Percentiles rank a stretch among this genome's conserved stretches.
These are phyloP conservation scores for Lytechinus pictus DNA, from an alignment of 35 echinoderm and acorn worm genomes.

Conservation along the genomic window DNA sequence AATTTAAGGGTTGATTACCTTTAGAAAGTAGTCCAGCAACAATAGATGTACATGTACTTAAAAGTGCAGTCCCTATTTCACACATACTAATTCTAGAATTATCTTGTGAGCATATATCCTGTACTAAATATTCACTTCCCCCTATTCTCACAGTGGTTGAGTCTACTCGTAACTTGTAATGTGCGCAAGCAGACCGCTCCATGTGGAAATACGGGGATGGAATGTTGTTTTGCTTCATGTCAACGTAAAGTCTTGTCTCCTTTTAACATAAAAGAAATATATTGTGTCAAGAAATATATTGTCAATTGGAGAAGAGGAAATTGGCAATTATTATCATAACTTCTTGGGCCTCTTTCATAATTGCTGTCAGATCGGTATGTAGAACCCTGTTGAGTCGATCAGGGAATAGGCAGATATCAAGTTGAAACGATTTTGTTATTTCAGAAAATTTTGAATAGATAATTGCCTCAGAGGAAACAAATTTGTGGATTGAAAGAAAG, in stretches of 20 bases:
- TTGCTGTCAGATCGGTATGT: not conserved
- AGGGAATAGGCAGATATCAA: not conserved
- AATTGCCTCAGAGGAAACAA: not conserved
- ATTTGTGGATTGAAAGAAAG: not conserved
- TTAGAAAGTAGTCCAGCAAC: not conserved
- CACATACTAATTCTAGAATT: not conserved
- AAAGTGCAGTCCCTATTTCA: not conserved
- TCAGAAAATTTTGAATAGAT: not conserved
- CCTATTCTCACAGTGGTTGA: not conserved
- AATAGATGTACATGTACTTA: not conserved
- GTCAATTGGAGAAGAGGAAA: not conserved
- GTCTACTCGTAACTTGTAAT: not conserved
- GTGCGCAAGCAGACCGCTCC: not conserved
- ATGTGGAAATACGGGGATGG: not conserved
- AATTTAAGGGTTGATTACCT: constrained; percentile 20
- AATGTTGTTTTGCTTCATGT: not conserved
- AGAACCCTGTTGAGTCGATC: not conserved
- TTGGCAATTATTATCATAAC: not conserved
- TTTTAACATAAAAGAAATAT: not conserved
- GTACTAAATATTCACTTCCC: not conserved
- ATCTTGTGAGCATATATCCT: not conserved
- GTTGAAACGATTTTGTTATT: not conserved
- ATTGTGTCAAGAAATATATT: not conserved
- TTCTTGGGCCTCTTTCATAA: not conserved
- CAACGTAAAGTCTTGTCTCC: not conserved